phyloP scores from a whole-genome alignment of 1,140 invertebrate species.

The Thereuonema tuberculata region DNA sequence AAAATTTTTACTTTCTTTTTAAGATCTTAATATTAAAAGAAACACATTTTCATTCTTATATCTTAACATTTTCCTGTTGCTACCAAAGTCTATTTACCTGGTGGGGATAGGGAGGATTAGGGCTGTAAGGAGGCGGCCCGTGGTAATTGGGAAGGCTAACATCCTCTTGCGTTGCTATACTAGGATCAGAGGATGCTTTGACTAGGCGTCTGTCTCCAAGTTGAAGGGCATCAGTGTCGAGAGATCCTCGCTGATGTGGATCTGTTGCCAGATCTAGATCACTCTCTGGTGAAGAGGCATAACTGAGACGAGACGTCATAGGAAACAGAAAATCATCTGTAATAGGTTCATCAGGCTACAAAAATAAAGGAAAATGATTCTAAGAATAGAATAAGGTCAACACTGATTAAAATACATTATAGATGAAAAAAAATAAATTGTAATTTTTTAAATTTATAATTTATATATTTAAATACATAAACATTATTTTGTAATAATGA shows the following conservation, averaged over 20 bases:
- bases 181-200: constrained; percentile 71
- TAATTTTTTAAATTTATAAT: too few relatives aligned
- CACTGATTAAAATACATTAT: background rate
- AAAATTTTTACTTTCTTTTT: too few relatives aligned
- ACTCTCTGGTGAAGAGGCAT: constrained; percentile 88
- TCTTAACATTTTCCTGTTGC: too few relatives aligned
- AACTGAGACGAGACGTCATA: constrained; percentile 88
- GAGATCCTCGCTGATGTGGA: constrained; percentile 15
- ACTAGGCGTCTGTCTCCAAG: constrained; percentile 41
- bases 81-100: background rate
- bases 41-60: too few relatives aligned
- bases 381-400: constrained; percentile 43
- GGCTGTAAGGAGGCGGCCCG: constrained; percentile 55
- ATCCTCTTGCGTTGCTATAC: constrained; percentile 54
- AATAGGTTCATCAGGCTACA: constrained; percentile 36
- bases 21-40: too few relatives aligned
- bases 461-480: too few relatives aligned
- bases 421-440: too few relatives aligned
- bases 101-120: constrained; percentile 11
- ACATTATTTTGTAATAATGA: too few relatives aligned
- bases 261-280: constrained; percentile 70
- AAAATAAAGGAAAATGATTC: constrained; percentile 12
- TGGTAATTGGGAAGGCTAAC: constrained; percentile 36
- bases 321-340: constrained; percentile 88
- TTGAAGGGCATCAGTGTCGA: constrained; percentile 35